Conservation (phyloP, 2,888 invertebrate genomes). For the Drosophila pseudotakahashii region DNA sequence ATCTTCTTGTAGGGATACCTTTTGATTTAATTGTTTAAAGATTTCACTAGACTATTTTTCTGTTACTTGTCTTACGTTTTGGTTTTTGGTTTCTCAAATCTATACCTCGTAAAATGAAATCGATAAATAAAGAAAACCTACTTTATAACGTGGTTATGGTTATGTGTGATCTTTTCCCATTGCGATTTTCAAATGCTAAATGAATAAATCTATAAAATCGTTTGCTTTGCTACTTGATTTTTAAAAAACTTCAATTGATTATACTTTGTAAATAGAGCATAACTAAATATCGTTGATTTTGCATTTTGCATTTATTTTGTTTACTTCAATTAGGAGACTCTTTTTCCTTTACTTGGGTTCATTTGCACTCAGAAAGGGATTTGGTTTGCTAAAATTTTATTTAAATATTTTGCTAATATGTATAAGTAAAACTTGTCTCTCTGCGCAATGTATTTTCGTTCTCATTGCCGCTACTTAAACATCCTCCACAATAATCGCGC, state of each 20-base stretch:
- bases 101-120: constrained; percentile 37
- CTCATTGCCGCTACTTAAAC: constrained; percentile 51
- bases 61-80: constrained; percentile 2
- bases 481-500: constrained; percentile 11
- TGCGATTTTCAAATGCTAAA: constrained; percentile 52
- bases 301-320: constrained; percentile 30
- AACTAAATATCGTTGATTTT: constrained; percentile 70
- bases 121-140: constrained; percentile 48
- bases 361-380: constrained; percentile 51
- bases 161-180: constrained; percentile 41
- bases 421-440: constrained; percentile 74
- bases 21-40: constrained; percentile 60
- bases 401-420: constrained; percentile 79
- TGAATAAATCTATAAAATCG: constrained; percentile 65
- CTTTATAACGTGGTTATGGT: constrained; percentile 35
- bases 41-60: constrained; percentile 44
- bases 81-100: constrained; percentile 10
- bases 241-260: constrained; percentile 72
- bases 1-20: constrained; percentile 41
- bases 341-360: constrained; percentile 24
- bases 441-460: constrained; percentile 28
- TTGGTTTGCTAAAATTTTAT: constrained; percentile 72
- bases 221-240: constrained; percentile 53
- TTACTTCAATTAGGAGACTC: constrained; percentile 25
- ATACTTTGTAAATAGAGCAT: constrained; percentile 74